A percentile compares a stretch with the other conserved stretches of the same genome.
These are phyloP conservation scores for Onychomys leucogaster DNA, from an alignment of 2,797 vertebrate genomes.

Conservation along the genomic window DNA sequence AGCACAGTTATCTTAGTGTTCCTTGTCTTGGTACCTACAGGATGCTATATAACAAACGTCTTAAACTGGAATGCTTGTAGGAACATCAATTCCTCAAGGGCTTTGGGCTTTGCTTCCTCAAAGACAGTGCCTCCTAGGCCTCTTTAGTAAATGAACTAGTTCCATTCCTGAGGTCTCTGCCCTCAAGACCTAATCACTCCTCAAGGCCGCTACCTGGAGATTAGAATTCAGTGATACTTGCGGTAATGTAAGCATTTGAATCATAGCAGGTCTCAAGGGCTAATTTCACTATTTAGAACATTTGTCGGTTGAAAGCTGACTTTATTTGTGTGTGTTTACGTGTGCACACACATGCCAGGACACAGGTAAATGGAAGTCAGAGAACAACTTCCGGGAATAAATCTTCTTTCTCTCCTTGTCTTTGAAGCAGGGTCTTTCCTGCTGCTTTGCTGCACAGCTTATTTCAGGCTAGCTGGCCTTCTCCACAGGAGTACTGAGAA, in stretches of 20 bases:
- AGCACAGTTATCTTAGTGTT: conserved; percentile 36
- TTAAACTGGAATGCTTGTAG: neutral
- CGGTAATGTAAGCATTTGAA: neutral
- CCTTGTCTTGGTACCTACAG: neutral
- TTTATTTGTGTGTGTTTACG: neutral
- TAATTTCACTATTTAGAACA: conserved; percentile 37
- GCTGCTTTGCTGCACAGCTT: neutral
- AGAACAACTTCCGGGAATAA: neutral
- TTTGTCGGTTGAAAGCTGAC: neutral
- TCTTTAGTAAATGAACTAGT: neutral
- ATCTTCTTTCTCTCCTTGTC: neutral
- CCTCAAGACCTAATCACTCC: neutral
- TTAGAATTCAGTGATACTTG: neutral
- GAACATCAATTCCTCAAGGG: too few relatives aligned
- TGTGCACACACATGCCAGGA: neutral
- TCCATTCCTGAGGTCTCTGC: neutral
- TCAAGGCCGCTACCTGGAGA: neutral
- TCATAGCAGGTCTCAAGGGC: neutral
- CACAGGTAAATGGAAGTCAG: too few relatives aligned
- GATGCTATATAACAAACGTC: neutral
- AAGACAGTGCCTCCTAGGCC: neutral
- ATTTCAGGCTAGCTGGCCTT: neutral
- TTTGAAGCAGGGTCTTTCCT: neutral
- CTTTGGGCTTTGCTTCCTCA: neutral
- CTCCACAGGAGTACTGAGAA: neutral